Percentiles rank a stretch among this genome's conserved stretches.
These are phyloP conservation scores for Andrena camellia DNA, from an alignment of 2,888 invertebrate genomes.

Conservation along the genomic window DNA sequence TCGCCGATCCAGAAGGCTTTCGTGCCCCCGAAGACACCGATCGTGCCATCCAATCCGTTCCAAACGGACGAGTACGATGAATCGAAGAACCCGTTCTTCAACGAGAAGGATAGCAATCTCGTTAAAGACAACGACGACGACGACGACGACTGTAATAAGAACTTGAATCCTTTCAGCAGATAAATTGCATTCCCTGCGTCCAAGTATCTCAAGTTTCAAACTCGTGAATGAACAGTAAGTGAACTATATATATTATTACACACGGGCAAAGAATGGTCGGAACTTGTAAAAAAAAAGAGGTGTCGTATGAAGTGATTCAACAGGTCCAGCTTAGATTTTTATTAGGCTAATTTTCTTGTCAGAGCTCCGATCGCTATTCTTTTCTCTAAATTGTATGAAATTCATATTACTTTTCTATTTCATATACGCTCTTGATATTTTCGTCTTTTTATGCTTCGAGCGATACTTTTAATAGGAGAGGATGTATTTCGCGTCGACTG, in stretches of 20 bases:
- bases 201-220: slow-evolving; percentile 1
- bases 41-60: slow-evolving; percentile 84
- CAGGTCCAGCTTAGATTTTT: slow-evolving; percentile 10
- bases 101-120: slow-evolving; percentile 86
- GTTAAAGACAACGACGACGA: slow-evolving; percentile 86
- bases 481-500: neutral
- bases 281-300: slow-evolving; percentile 17
- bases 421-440: neutral
- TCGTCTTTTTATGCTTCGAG: slow-evolving; percentile 27
- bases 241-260: slow-evolving; percentile 13
- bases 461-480: slow-evolving; percentile 15
- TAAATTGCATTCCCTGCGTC: slow-evolving; percentile 53
- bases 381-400: slow-evolving; percentile 8
- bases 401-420: slow-evolving; percentile 38
- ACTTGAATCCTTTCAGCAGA: slow-evolving; percentile 90
- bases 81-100: slow-evolving; percentile 88
- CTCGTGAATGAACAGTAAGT: slow-evolving; percentile 10
- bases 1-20: slow-evolving; percentile 81
- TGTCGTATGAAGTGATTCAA: slow-evolving; percentile 23
- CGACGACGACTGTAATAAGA: slow-evolving; percentile 91
- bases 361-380: neutral
- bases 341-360: slow-evolving; percentile 1
- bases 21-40: slow-evolving; percentile 79
- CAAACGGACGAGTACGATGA: slow-evolving; percentile 87
- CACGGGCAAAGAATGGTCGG: slow-evolving; percentile 19